These are phyloP conservation scores for Eulacestoma nigropectus DNA, from an alignment of 2,113 vertebrate genomes.

Conservation along the genomic window DNA sequence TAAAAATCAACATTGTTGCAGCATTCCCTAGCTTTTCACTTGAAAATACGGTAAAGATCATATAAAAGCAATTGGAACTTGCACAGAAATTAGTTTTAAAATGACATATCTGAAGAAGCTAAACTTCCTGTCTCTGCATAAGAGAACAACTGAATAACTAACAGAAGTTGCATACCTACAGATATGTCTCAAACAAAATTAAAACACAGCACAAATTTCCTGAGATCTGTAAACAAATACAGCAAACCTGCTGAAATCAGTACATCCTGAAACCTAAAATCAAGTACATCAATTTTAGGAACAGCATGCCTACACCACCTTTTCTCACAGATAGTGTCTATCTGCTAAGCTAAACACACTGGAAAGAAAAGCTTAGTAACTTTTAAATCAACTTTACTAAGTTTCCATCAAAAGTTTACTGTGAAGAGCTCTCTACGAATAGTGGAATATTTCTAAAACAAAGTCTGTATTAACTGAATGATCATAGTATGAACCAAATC, in stretches of 20 bases:
- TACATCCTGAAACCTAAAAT: neutral
- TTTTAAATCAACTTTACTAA: neutral
- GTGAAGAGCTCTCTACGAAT: neutral
- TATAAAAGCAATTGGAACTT: neutral
- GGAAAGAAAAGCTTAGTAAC: neutral
- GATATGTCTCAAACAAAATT: neutral
- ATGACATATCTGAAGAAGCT: neutral
- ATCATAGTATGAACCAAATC: neutral
- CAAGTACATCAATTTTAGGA: neutral
- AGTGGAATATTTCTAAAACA: neutral
- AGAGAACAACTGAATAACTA: neutral
- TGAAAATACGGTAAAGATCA: neutral
- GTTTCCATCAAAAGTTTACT: neutral
- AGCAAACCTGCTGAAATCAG: neutral
- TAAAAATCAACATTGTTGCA: neutral
- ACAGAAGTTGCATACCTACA: neutral
- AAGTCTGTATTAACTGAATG: fast-evolving
- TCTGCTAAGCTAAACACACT: neutral
- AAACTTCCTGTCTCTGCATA: neutral
- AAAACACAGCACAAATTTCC: neutral
- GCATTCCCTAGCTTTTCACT: neutral
- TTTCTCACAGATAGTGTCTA: neutral
- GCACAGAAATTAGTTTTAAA: neutral
- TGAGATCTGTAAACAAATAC: neutral
- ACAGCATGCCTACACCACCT: neutral